Base-by-base conservation (phyloP, 2,113 vertebrate genomes). In the Petrocephalus microphthalmus region DNA sequence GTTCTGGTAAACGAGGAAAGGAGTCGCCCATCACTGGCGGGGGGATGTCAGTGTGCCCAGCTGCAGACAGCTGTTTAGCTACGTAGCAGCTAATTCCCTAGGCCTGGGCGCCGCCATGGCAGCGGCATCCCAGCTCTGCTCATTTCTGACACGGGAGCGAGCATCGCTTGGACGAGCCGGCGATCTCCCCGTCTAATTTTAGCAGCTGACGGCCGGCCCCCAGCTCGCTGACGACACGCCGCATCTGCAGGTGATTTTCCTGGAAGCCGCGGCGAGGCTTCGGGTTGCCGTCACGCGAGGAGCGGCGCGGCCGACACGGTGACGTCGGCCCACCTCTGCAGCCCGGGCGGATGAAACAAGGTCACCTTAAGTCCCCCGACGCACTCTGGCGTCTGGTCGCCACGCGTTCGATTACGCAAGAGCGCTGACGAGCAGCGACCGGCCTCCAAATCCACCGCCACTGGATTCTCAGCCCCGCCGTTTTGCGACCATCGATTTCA, bases 351-450 rank as follows among this genome's bases (percentile, higher is more conserved):
- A 37, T 33, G 25, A n/a, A 13, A 56, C n/a, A 52, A 84, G 37
- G 84, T 89, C 45, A 52, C 47, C 56, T 64, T 49, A 45, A 89
- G 88, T 85, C 56, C 56, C 67, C 78, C 17, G 17, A 22, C 2
- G 56, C 56, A 47, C 71, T 54, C 11, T 53, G 33, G 51, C 67
- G 74, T 71, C 85, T 64, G 56, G 85, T 52, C n/a, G 37, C 74
- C 11, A 45, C 60, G 13, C 22, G 54, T 17, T 54, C 54, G 88
- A 53, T 90, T 85, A 90, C 17, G 87, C 67, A 89, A 83, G 49
- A 29, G 17, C 83, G 20, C 86, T 42, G 51, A 87, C 7, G 53
- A n/a, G 45, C 37, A 57, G 20, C 57, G 53, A 67, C 74, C 22
- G 82, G 33, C 37, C 53, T 78, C 17, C 25, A 13, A n/a, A 47